Base-by-base conservation (phyloP, 2,797 vertebrate species). In the Oryzias sinensis region DNA sequence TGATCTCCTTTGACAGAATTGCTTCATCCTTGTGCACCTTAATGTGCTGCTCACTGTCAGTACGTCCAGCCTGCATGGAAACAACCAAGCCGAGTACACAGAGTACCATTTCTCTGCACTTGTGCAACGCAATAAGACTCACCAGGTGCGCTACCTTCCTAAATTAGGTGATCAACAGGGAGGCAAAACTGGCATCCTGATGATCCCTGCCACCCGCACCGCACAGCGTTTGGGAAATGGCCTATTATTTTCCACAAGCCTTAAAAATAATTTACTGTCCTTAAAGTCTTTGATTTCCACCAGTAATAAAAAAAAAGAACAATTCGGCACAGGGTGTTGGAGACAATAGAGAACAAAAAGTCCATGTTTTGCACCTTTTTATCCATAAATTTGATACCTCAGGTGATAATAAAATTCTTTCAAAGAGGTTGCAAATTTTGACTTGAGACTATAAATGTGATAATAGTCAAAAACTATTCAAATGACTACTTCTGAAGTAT, bases 131-230 rank as follows among this genome's bases (percentile, higher is more conserved):
- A 87, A 85, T 89, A 88, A 88, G 85, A 88, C 90, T 89, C 91
- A 89, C 91, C 90, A 93, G 91, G 92, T 92, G 90, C 87, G 72
- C 90, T 82, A 78, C 65, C 51, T 85, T 88, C 81, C 87, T 86
- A 91, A 93, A 93, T 92, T 90, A 92, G 85, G 87, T 68, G 79
- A 92, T 92, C 91, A 91, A 91, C 92, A 91, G 91, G 90, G 91
- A 93, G 84, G 90, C 89, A 68, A 76, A 86, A 81, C 74, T 79
- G 81, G 84, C 87, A 85, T 90, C 87, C 84, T 87, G 88, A 90
- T 89, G 85, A 91, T 90, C 85, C 82, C 76, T 66, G 79, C 82
- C 79, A 76, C 82, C 90, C 85, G 89, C 90, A 76, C 86, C 89
- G 70, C 86, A 90, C 85, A 80, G 90, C 89, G 74, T 91, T 91